These are phyloP conservation scores for Ochotona curzoniae DNA, from an alignment of 2,113 vertebrate species.

Conservation along the genomic window DNA sequence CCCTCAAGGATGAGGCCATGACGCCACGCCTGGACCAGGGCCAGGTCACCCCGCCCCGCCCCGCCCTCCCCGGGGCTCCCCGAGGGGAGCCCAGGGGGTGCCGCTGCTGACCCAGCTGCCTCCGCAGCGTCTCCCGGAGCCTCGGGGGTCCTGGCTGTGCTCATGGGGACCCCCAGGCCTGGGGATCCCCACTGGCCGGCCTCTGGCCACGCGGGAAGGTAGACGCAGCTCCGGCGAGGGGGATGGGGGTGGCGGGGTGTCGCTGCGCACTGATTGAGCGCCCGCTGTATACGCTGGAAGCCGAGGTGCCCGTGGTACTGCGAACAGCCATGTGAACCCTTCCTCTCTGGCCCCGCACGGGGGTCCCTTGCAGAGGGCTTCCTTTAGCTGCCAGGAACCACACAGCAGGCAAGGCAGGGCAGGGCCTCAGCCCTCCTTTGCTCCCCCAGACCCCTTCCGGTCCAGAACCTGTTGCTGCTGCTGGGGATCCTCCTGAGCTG, in stretches of 20 bases:
- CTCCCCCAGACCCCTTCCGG: not conserved
- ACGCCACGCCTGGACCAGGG: not conserved
- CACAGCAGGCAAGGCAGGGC: conserved; percentile 17
- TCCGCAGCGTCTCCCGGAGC: conserved; percentile 16
- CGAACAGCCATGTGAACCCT: not conserved
- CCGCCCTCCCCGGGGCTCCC: not conserved
- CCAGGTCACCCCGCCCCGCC: conserved; percentile 15
- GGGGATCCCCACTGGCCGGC: not conserved
- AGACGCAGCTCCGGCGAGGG: not conserved
- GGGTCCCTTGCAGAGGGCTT: not conserved
- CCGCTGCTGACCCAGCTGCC: not conserved
- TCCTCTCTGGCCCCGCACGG: not conserved
- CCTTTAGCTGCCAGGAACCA: not conserved
- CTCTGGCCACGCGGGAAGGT: conserved; percentile 30
- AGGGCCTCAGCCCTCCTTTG: not conserved
- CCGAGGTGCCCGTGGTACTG: not conserved
- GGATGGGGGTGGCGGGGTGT: not conserved
- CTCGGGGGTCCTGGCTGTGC: conserved; percentile 19
- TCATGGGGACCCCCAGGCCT: conserved; percentile 59
- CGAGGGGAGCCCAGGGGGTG: not conserved
- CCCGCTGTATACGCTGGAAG: not conserved
- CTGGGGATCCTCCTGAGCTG: conserved; percentile 76
- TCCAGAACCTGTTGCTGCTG: conserved; percentile 67
- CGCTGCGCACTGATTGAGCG: not conserved
- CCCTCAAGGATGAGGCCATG: not conserved